phyloP scores from a whole-genome alignment of 2,113 vertebrate species.

The Centropristis striata region DNA sequence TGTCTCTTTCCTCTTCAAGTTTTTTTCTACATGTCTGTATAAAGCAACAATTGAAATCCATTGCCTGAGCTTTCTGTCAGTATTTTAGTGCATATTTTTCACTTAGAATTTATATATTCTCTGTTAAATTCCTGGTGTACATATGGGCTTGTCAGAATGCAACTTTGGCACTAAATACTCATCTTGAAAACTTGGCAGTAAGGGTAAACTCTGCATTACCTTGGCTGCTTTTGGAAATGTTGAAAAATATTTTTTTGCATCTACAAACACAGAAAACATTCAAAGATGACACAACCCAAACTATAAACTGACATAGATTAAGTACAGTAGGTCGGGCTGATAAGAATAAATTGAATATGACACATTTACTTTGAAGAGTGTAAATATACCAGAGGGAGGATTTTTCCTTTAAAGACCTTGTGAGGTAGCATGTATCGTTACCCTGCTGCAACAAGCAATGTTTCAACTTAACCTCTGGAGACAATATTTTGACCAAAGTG shows the following conservation, averaged over 20 bases:
- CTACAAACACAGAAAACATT: not conserved
- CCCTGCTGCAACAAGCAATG: slow-evolving; percentile 34
- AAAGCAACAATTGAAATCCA: not conserved
- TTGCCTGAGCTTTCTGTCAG: too few species aligned
- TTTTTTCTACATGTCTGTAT: not conserved
- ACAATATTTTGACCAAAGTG: slow-evolving; percentile 55
- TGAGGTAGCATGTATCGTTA: slow-evolving; percentile 44
- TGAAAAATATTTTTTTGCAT: not conserved
- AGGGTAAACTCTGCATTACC: not conserved
- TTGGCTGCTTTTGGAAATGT: not conserved
- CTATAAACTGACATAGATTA: slow-evolving; percentile 22
- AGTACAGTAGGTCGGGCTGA: not conserved
- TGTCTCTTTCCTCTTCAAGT: not conserved
- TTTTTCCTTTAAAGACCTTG: slow-evolving; percentile 41
- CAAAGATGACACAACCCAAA: not conserved
- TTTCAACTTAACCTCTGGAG: slow-evolving; percentile 65
- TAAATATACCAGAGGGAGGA: slow-evolving; percentile 51
- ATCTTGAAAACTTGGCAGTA: not conserved
- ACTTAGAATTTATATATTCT: not conserved
- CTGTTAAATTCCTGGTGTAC: not conserved
- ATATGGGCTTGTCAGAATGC: not conserved
- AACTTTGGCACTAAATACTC: not conserved
- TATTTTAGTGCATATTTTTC: not conserved
- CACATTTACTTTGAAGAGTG: slow-evolving; percentile 35
- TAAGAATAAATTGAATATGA: not conserved